Evolutionary conservation across 1,140 invertebrate species (phyloP).

Genomic region (Nephila pilipes): DNA sequence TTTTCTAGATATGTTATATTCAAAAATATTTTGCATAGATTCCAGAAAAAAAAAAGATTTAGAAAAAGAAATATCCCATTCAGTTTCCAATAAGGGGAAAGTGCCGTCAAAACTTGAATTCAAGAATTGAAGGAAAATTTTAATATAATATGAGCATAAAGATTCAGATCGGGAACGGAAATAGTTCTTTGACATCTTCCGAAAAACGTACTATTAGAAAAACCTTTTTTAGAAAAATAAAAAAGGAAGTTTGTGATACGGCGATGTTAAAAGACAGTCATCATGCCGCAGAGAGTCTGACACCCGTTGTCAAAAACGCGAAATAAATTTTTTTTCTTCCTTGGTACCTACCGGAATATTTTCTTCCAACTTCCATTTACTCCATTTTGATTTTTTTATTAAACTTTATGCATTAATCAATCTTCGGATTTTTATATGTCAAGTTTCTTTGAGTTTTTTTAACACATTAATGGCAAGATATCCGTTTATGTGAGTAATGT

Average conservation of each 20-base stretch:
- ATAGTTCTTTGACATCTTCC: constrained; percentile 7
- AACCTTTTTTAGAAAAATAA: neutral
- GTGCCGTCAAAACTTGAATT: neutral
- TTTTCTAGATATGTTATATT: no score
- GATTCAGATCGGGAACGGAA: neutral
- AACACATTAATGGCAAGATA: no score
- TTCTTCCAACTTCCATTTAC: neutral
- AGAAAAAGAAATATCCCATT: neutral
- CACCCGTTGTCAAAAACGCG: neutral
- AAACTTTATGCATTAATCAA: neutral
- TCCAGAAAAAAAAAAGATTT: no score
- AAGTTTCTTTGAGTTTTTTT: no score
- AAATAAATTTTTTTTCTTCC: neutral
- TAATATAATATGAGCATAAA: neutral
- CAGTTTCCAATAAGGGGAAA: neutral
- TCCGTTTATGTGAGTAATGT: no score
- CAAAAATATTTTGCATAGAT: no score
- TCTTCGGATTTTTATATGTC: no score
- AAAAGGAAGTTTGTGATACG: neutral
- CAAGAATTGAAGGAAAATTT: neutral
- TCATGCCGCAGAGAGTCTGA: neutral
- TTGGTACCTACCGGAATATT: neutral
- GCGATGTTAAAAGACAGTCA: neutral
- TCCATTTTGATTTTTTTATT: neutral
- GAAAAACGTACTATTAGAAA: neutral